Base-by-base conservation (phyloP, 2,888 invertebrate species). In the Eueremaeus valkanovi region DNA sequence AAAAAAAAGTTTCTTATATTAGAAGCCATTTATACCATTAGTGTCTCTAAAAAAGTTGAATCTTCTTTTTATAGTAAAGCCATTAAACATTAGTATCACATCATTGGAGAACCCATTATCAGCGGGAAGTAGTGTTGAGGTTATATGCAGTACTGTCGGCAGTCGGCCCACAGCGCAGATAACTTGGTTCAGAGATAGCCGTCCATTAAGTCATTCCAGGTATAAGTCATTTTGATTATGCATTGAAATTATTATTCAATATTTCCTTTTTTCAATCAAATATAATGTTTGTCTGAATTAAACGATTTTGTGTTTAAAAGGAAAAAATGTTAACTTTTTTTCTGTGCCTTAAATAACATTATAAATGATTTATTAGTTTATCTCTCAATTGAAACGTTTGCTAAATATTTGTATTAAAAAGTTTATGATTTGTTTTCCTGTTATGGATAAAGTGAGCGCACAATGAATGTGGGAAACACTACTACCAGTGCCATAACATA, bases 161-260 rank as follows among this genome's bases (percentile, higher is more conserved):
- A 36, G 36, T 36, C 66, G 66, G 1, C 66, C 66, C 11, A 5
- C 66, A n/a, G 66, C 66, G 8, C 66, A 33, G 66, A 66, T 66
- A 11, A 66, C 33, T 11, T 66, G 66, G 66, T 66, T 36, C 11
- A 33, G n/a, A 66, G 66, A 66, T 33, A 36, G 31, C 66, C 66
- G 66, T 66, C 66, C 66, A 66, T 66, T 66, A 66, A 36, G 33
- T 66, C 36, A 66, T 36, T 21, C 66, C 36, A 33, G 33, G 66
- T 66, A 36, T 36, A n/a, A 29, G 36, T 11, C 9, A 3, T 3
- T 29, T 49, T 58, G 5, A 58, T 51, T 51, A 51, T 45, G 5
- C 11, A 45, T 8, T 51, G 16, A 11, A 51, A n/a, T 21, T 51
- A 51, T 11, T 11, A 11, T 36, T 36, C 11, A 36, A 36, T 36